phyloP scores from a whole-genome alignment of 2,113 vertebrate species.

The Ellobius talpinus region DNA sequence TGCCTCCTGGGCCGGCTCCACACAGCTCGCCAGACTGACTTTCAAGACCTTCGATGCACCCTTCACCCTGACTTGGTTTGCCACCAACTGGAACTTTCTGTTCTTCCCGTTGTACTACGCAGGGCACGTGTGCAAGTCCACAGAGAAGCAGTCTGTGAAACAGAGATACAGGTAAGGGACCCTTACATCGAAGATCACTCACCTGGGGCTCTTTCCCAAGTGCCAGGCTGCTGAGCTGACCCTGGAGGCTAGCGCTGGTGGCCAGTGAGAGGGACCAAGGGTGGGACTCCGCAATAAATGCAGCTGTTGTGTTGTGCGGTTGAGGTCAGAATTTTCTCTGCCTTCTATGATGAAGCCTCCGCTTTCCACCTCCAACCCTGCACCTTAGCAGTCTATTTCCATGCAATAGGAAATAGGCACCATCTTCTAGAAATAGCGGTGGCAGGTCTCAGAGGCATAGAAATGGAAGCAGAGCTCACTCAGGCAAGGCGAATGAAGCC shows the following conservation, averaged over 20 bases:
- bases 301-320: background rate
- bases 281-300: too few relatives aligned
- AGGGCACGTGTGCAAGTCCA: constrained; percentile 93
- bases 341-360: background rate
- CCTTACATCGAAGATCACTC: background rate
- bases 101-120: constrained; percentile 97
- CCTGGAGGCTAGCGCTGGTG: background rate
- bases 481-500: too few relatives aligned
- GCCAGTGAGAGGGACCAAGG: fast-evolving
- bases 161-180: constrained; percentile 95
- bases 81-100: constrained; percentile 97
- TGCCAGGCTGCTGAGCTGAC: background rate
- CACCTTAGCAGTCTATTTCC: background rate
- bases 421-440: fast-evolving
- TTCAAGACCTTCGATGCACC: constrained; percentile 94
- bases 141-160: constrained; percentile 94
- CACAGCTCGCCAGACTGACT: constrained; percentile 95
- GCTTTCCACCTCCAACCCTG: background rate
- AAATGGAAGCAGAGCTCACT: background rate
- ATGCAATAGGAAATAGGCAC: background rate
- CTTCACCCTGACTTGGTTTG: constrained; percentile 98
- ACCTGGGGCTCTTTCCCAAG: background rate
- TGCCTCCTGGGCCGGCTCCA: constrained; percentile 95
- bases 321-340: background rate
- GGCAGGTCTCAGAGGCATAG: background rate